Evolutionary conservation across 1,140 invertebrate genomes (phyloP).

Genomic region (Alviniconcha marisindica): DNA sequence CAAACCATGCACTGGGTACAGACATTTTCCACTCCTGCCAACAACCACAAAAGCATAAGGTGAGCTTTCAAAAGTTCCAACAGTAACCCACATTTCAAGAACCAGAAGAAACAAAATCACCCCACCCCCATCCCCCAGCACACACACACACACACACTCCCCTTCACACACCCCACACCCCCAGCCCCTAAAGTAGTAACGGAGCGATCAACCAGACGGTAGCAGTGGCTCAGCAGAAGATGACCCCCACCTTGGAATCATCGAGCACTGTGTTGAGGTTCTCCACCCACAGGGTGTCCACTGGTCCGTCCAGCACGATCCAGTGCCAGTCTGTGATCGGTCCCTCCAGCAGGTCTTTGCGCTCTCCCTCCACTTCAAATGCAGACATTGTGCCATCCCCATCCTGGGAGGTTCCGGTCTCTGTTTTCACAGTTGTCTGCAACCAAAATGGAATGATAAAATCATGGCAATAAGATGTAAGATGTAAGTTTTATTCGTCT

Average conservation of each 20-base stretch:
- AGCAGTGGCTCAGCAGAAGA: too few species aligned
- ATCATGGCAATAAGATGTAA: too few species aligned
- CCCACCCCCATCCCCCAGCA: neutral
- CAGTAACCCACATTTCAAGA: neutral
- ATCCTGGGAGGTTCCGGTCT: neutral
- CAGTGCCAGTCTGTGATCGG: conserved; percentile 68
- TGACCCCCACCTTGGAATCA: conserved; percentile 67
- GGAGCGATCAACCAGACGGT: too few species aligned
- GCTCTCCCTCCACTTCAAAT: conserved; percentile 25
- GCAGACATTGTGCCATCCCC: conserved; percentile 24
- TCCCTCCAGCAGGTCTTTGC: conserved; percentile 36
- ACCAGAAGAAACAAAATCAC: neutral
- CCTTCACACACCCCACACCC: neutral
- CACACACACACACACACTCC: neutral
- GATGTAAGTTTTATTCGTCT: too few species aligned
- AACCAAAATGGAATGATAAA: too few species aligned
- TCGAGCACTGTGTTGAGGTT: conserved; percentile 76
- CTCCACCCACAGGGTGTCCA: conserved; percentile 76
- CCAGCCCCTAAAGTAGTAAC: neutral
- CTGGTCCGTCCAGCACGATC: conserved; percentile 76
- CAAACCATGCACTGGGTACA: too few species aligned
- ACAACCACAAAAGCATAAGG: too few species aligned
- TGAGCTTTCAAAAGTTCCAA: too few species aligned
- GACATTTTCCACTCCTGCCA: too few species aligned
- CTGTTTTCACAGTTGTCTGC: neutral